Base-by-base conservation (phyloP, 2,797 vertebrate genomes). In the Botia kubotai region DNA sequence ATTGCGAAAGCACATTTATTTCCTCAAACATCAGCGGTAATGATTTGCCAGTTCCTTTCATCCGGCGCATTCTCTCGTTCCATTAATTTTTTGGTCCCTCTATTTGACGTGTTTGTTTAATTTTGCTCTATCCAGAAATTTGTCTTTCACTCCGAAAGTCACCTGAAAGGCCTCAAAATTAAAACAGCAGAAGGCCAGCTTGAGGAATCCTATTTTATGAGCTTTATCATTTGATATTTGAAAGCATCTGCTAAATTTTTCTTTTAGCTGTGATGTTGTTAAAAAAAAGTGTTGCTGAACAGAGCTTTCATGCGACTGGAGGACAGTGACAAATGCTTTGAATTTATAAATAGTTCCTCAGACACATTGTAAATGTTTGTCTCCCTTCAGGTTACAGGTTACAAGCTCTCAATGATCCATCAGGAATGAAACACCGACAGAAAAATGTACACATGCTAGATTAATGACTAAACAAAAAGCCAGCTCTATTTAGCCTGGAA, bases 61-160 rank as follows among this genome's bases (percentile, higher is more conserved):
- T 73, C 12, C 12, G 46, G 11, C 75, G 75, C 46, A 83, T 79
- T 21, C 21, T 79, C 69, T 82, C 13, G 68, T 26, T 77, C 26
- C 52, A 84, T 87, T 80, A 77, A 71, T 86, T 85, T 46, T 75
- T 13, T 68, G 29, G 17, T 75, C 72, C 58, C 26, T 68, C 33
- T 60, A 75, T 87, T 88, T 85, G 80, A 86, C 76, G 26, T 43
- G 23, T 89, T 80, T 86, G 85, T 87, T 86, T 86, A 75, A 77
- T 79, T 67, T 80, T 58, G 8, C 58, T 55, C 48, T 52, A 82
- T 63, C 29, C 4, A 68, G 65, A 36, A 60, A 26, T 26, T 17
- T 60, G 70, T 84, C 67, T 65, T 48, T 50, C 46, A 52, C 26
- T 36, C 0, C 33, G 77, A 85, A 68, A 62, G 21, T 68, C 36